phyloP scores from a whole-genome alignment of 2,113 vertebrate genomes.

The Leptobrachium leishanense region DNA sequence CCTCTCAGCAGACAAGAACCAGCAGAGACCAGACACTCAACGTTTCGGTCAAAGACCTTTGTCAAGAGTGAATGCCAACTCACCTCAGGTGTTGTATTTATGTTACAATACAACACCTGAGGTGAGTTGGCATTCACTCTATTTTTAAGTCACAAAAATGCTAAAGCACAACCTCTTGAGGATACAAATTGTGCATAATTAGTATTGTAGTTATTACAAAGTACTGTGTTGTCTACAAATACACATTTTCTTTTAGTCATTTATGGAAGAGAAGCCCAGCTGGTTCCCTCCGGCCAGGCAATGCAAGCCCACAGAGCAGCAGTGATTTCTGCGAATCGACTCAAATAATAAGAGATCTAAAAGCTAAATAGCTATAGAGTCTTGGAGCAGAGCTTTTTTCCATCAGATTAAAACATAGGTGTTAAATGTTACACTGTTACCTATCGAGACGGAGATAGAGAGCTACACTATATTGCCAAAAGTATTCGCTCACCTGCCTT shows the following conservation, averaged over 20 bases:
- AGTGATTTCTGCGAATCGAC: conserved; percentile 2
- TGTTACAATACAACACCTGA: no score
- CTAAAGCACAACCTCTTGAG: not conserved
- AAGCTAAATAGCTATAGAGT: not conserved
- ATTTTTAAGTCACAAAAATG: not conserved
- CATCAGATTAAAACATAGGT: no score
- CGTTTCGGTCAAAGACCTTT: no score
- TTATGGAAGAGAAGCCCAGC: conserved; percentile 9
- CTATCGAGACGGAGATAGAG: no score
- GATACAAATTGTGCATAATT: not conserved
- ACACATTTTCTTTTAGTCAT: conserved; percentile 1
- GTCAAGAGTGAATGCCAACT: no score
- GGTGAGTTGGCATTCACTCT: no score
- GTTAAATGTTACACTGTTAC: no score
- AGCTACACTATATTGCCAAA: no score
- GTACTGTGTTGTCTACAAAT: not conserved
- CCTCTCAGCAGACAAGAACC: no score
- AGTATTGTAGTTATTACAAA: not conserved
- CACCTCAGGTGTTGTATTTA: no score
- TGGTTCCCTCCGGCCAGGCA: conserved; percentile 22
- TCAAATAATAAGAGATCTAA: conserved; percentile 9
- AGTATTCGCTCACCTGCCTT: no score
- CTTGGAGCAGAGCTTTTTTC: not conserved
- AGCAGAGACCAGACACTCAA: no score
- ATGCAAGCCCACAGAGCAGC: not conserved